Conservation (phyloP, 2,888 invertebrate genomes). For the Stramonita haemastoma region DNA sequence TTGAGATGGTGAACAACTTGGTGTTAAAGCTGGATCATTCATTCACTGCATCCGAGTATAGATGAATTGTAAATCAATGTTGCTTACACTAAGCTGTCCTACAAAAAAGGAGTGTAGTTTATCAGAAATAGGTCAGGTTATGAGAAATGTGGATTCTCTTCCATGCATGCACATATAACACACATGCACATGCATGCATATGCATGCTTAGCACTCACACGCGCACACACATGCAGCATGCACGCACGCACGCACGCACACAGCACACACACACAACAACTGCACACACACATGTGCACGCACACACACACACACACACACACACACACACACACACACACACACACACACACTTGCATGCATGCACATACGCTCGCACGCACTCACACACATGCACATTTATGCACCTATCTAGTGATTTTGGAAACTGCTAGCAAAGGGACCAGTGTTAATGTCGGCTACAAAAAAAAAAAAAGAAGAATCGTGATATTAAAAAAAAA, state of each 20-base stretch:
- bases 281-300: neutral
- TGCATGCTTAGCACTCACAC: neutral
- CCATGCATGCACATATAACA: neutral
- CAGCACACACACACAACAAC: slow-evolving; percentile 16
- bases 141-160: too few species aligned
- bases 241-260: neutral
- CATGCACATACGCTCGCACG: neutral
- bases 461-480: too few species aligned
- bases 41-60: too few species aligned
- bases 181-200: neutral
- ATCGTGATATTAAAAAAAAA: too few species aligned
- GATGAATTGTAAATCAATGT: too few species aligned
- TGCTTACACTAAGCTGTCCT: too few species aligned
- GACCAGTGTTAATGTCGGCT: too few species aligned
- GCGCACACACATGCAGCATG: neutral
- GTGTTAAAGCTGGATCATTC: too few species aligned
- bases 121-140: too few species aligned
- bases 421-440: neutral
- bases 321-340: neutral
- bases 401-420: neutral
- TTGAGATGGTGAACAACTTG: too few species aligned
- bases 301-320: neutral
- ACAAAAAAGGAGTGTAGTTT: too few species aligned
- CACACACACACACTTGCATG: slow-evolving; percentile 5
- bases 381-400: neutral